Percentiles rank a stretch among this genome's conserved stretches.
Evolutionary conservation across 2,888 invertebrate genomes (phyloP).

Genomic region (Frankliniella fusca): DNA sequence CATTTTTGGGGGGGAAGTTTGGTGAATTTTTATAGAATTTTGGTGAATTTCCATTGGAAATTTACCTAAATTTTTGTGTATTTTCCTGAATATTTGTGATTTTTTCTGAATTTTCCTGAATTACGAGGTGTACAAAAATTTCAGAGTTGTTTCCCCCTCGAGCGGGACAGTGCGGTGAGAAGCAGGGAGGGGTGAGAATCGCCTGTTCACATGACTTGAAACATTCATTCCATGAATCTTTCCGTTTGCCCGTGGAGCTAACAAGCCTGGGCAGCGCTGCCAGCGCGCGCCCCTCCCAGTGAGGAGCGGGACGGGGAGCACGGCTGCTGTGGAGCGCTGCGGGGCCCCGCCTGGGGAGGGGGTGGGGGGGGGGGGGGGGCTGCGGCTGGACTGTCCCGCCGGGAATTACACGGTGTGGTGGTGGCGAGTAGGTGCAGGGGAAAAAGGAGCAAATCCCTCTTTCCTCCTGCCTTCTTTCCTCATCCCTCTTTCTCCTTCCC

Average conservation of each 20-base stretch:
- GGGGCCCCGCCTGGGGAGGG: too few relatives aligned
- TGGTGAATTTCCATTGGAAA: too few relatives aligned
- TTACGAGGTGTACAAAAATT: too few relatives aligned
- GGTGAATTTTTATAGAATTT: too few relatives aligned
- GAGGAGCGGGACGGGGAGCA: constrained; percentile 34
- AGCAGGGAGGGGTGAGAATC: constrained; percentile 26
- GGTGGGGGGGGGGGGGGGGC: constrained; percentile 32
- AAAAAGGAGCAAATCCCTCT: background rate
- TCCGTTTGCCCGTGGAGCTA: constrained; percentile 21
- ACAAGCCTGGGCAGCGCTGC: constrained; percentile 32
- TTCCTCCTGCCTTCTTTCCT: constrained; percentile 29
- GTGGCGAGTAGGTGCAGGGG: constrained; percentile 21
- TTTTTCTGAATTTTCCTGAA: too few relatives aligned
- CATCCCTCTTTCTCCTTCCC: constrained; percentile 7
- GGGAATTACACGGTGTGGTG: constrained; percentile 28
- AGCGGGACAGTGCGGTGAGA: constrained; percentile 8
- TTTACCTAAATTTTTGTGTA: too few relatives aligned
- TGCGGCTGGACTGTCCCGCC: constrained; percentile 32
- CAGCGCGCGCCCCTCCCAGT: constrained; percentile 33
- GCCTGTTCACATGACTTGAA: constrained; percentile 14
- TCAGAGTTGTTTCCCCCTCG: too few relatives aligned
- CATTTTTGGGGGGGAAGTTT: too few relatives aligned
- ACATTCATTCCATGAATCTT: constrained; percentile 28
- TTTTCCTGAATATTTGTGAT: too few relatives aligned
- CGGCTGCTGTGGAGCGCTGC: constrained; percentile 33